Evolutionary conservation across 2,888 invertebrate species (phyloP), one percentile per base, ranked within the genome.

Genomic region (Ormyrus nitidulus): DNA sequence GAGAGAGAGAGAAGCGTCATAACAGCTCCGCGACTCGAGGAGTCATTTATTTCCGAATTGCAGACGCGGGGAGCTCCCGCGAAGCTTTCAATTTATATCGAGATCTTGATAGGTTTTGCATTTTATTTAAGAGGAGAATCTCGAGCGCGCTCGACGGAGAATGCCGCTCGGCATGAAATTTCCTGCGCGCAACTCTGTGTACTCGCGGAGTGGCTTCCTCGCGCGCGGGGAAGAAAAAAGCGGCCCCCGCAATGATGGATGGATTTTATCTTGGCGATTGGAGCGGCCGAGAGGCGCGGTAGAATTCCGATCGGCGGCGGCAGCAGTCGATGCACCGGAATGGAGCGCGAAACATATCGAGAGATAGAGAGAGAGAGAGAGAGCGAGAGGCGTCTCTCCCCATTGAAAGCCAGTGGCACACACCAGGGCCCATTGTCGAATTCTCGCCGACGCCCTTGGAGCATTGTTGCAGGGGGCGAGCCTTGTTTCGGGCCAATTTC

Each of bases 231-330:
- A 34, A 4, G 34, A 34, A 34, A 34, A 34, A 34, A 34, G 34
- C 34, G 34, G 34, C 19, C 34, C 34, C 34, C 34, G 34, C 34
- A 61, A 44, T 68, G 78, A 78, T 54, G 53, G 66, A 72, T 68
- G 54, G 61, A 61, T 54, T 71, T 77, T 77, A 70, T 70, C 68
- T 61, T 10, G 62, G 51, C 9, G 66, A 69, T 44, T 34, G 34
- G 13, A 49, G n/a, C 34, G 34, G 4, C 4, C 34, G 34, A 34
- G 34, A 34, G 34, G 59, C 11, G 34, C 49, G 49, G 48, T 49
- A 11, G 53, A 46, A 6, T 9, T 44, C n/a, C 64, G 48, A 51
- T 46, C 19, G 19, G 54, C 54, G 48, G 13, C 54, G 13, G 48
- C 10, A 46, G 48, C 70, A 13, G 13, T 19, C 13, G 54, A 75